These are phyloP conservation scores for Eurois occulta DNA, from an alignment of 2,888 invertebrate genomes.

Conservation along the genomic window DNA sequence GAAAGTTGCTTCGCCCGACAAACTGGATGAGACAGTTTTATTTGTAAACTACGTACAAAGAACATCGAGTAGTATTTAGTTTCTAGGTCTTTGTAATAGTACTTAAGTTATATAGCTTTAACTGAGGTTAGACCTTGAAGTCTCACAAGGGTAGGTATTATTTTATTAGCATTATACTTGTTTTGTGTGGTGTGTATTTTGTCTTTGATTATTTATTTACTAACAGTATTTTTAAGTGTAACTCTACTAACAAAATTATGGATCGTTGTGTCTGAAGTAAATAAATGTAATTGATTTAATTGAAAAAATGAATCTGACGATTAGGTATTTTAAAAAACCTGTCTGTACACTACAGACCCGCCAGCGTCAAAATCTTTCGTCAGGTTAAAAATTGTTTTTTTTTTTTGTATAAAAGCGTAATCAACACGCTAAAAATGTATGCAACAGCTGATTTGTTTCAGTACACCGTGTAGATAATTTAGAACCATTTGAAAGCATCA, in stretches of 20 bases:
- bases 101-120: constrained; percentile 3
- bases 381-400: no score
- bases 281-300: no score
- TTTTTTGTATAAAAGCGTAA: no score
- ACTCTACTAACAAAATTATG: no score
- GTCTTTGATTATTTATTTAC: no score
- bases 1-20: constrained; percentile 20
- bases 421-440: background rate
- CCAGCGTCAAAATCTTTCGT: background rate
- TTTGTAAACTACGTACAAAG: constrained; percentile 20
- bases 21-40: constrained; percentile 43
- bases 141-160: background rate
- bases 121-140: background rate
- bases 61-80: constrained; percentile 1
- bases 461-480: background rate
- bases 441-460: background rate
- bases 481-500: background rate
- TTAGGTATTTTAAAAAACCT: background rate
- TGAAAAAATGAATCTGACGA: background rate
- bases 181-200: no score
- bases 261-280: no score
- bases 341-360: background rate
- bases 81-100: constrained; percentile 6
- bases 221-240: no score
- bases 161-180: background rate